A percentile compares a stretch with the other conserved stretches of the same genome.
Evolutionary conservation across 2,888 invertebrate species (phyloP).

Genomic region (Erebia palarica): DNA sequence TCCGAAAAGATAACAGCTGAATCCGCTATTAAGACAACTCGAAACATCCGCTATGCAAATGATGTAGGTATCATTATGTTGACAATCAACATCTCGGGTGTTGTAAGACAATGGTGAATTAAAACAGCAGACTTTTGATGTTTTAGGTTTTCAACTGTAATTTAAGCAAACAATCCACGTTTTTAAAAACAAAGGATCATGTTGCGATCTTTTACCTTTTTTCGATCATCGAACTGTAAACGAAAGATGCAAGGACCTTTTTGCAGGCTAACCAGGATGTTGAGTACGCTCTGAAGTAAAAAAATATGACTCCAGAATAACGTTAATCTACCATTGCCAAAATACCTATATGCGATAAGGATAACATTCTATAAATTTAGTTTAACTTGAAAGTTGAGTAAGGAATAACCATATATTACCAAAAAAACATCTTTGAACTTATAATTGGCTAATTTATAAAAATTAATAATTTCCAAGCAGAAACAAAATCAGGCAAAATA

Average conservation of each 20-base stretch:
- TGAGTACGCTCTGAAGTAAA: too few relatives aligned
- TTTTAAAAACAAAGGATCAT: slow-evolving; percentile 6
- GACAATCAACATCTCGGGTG: slow-evolving; percentile 46
- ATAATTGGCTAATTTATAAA: too few relatives aligned
- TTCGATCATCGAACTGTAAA: neutral
- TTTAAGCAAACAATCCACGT: slow-evolving; percentile 17
- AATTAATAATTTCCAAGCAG: too few relatives aligned
- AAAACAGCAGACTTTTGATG: slow-evolving; percentile 35
- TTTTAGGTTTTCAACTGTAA: slow-evolving; percentile 27
- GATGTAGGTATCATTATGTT: slow-evolving; percentile 32
- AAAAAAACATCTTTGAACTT: too few relatives aligned
- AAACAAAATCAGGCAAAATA: neutral
- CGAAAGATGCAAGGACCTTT: neutral
- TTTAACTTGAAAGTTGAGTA: too few relatives aligned
- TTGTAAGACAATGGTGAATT: slow-evolving; percentile 48
- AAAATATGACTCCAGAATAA: too few relatives aligned
- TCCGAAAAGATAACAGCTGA: slow-evolving; percentile 8
- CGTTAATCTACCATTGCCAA: too few relatives aligned
- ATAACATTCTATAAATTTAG: too few relatives aligned
- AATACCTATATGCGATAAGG: too few relatives aligned
- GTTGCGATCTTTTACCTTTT: neutral
- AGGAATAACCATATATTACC: too few relatives aligned
- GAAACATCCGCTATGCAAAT: slow-evolving; percentile 32
- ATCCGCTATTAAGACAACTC: slow-evolving; percentile 12
- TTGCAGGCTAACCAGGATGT: too few relatives aligned